Evolutionary conservation across 1,140 invertebrate genomes (phyloP).

Genomic region (Ericerus pela): DNA sequence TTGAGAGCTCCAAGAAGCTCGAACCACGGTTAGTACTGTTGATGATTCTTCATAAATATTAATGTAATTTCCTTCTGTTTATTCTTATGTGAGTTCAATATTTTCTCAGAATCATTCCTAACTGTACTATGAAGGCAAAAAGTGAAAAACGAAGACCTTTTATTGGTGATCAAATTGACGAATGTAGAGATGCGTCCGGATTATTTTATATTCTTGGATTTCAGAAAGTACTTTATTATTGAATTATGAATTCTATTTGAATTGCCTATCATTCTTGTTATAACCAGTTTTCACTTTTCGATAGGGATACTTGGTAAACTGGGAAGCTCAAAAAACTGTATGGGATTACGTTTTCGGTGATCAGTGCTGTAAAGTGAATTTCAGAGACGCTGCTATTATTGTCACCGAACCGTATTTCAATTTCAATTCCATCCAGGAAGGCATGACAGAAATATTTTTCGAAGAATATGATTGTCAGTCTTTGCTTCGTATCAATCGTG

Average conservation of each 20-base stretch:
- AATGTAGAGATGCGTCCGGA: slow-evolving; percentile 88
- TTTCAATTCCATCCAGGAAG: slow-evolving; percentile 83
- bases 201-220: slow-evolving; percentile 88
- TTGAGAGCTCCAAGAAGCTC: background rate
- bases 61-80: no score
- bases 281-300: no score
- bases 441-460: slow-evolving; percentile 88
- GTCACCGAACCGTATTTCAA: slow-evolving; percentile 91
- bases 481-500: slow-evolving; percentile 63
- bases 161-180: slow-evolving; percentile 84
- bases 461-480: slow-evolving; percentile 90
- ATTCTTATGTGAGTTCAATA: background rate
- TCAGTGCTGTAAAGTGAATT: slow-evolving; percentile 63
- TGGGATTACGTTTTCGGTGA: slow-evolving; percentile 93
- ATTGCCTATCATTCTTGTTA: no score
- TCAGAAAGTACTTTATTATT: slow-evolving; percentile 49
- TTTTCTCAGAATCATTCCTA: slow-evolving; percentile 59
- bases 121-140: slow-evolving; percentile 97
- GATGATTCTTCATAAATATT: background rate
- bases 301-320: slow-evolving; percentile 81
- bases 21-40: background rate
- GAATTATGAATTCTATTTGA: background rate
- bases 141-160: slow-evolving; percentile 84
- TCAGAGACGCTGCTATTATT: slow-evolving; percentile 64
- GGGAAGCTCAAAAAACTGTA: slow-evolving; percentile 87